Percentiles rank a stretch among this genome's conserved stretches.
phyloP scores from a whole-genome alignment of 1,140 invertebrate species.

The Ceratosolen solmsi region DNA sequence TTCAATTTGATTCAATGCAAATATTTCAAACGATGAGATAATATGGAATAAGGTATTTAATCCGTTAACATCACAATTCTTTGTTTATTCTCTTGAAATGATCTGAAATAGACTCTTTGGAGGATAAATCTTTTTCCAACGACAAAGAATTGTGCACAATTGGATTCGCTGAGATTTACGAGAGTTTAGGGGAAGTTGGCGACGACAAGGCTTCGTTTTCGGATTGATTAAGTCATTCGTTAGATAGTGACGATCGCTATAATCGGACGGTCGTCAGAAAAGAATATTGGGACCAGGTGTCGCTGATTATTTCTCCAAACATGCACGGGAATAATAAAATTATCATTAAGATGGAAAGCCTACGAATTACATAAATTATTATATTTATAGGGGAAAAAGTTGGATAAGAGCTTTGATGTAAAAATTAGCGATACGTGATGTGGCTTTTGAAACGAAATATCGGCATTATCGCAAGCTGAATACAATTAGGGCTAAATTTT shows the following conservation, averaged over 20 bases:
- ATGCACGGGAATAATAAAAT: conserved; percentile 43
- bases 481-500: too few relatives aligned
- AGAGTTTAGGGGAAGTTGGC: conserved; percentile 23
- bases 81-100: conserved; percentile 19
- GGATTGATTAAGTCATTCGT: conserved; percentile 44
- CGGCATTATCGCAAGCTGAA: too few relatives aligned
- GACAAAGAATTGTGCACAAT: conserved; percentile 41
- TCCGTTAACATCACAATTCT: neutral
- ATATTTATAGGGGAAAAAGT: too few relatives aligned
- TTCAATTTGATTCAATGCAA: neutral
- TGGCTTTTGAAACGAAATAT: too few relatives aligned
- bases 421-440: too few relatives aligned
- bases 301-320: conserved; percentile 11
- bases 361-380: conserved; percentile 31
- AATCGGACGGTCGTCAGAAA: neutral
- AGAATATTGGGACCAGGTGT: conserved; percentile 17
- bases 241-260: conserved; percentile 37
- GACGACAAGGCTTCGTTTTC: conserved; percentile 42
- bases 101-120: neutral
- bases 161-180: conserved; percentile 38
- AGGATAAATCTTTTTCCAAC: conserved; percentile 13
- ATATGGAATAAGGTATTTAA: conserved; percentile 16
- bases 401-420: too few relatives aligned
- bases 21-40: neutral
- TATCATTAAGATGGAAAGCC: conserved; percentile 7